These are phyloP conservation scores for Villa cingulata DNA, from an alignment of 2,888 invertebrate genomes.

Conservation along the genomic window DNA sequence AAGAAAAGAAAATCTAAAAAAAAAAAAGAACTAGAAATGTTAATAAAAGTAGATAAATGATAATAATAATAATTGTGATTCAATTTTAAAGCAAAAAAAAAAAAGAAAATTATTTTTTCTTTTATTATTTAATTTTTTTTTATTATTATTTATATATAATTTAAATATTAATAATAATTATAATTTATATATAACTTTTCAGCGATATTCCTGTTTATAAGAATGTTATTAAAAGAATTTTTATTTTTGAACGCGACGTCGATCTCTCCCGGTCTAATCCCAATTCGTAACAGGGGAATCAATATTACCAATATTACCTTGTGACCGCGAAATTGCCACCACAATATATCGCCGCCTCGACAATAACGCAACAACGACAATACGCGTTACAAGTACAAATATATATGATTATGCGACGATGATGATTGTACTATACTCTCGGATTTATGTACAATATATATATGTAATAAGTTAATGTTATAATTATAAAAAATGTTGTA, in stretches of 20 bases:
- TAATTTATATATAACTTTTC: conserved; percentile 9
- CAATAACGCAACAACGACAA: too few species aligned
- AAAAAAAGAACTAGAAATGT: neutral
- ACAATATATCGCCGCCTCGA: too few species aligned
- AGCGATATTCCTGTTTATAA: conserved; percentile 10
- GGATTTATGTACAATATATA: too few species aligned
- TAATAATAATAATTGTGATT: neutral
- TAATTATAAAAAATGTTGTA: too few species aligned
- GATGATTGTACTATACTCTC: too few species aligned
- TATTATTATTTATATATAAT: too few species aligned
- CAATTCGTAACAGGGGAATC: conserved; percentile 37
- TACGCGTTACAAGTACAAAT: too few species aligned
- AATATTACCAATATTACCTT: conserved; percentile 36
- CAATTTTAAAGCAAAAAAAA: too few species aligned
- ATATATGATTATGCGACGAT: neutral
- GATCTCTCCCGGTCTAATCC: conserved; percentile 39
- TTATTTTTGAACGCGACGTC: conserved; percentile 20
- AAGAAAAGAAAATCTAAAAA: neutral
- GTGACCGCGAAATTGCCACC: conserved; percentile 36
- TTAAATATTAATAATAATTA: too few species aligned
- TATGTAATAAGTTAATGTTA: too few species aligned
- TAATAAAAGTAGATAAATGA: neutral
- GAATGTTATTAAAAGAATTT: conserved; percentile 1
- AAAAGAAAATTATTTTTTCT: neutral
- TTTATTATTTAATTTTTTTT: too few species aligned